Conservation (phyloP, 2,797 vertebrate genomes). For the Botia almorhae region DNA sequence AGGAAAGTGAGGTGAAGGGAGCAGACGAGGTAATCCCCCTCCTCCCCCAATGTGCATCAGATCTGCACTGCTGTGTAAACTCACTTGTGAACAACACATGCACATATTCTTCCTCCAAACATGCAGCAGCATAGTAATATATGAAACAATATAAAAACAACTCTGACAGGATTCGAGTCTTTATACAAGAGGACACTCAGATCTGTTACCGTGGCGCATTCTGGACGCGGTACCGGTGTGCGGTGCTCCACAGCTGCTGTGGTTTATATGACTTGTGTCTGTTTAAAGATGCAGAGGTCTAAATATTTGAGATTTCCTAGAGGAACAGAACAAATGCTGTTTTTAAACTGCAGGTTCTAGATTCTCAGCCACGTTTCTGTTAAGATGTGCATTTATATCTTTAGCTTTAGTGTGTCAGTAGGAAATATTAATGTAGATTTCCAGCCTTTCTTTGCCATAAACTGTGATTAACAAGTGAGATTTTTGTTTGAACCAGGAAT, state of each 20-base stretch:
- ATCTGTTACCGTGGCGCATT: too few species aligned
- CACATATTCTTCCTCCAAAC: too few species aligned
- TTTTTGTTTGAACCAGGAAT: background rate
- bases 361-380: background rate
- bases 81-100: too few species aligned
- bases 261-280: constrained; percentile 45
- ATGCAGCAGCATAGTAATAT: too few species aligned
- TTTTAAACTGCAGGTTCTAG: background rate
- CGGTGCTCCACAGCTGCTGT: background rate
- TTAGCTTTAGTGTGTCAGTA: too few species aligned
- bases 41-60: too few species aligned
- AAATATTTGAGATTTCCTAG: constrained; percentile 73
- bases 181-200: too few species aligned
- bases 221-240: too few species aligned
- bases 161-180: too few species aligned
- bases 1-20: constrained; percentile 32
- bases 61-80: too few species aligned
- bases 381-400: background rate
- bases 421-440: too few species aligned
- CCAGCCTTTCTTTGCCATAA: background rate
- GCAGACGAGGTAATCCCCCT: constrained; percentile 4
- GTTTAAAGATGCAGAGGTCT: constrained; percentile 79
- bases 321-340: background rate
- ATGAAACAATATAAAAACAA: too few species aligned
- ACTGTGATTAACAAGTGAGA: background rate